Percentiles rank a stretch among this genome's conserved stretches.
These are phyloP conservation scores for Anastrepha ludens DNA, from an alignment of 1,140 invertebrate genomes.

Conservation along the genomic window DNA sequence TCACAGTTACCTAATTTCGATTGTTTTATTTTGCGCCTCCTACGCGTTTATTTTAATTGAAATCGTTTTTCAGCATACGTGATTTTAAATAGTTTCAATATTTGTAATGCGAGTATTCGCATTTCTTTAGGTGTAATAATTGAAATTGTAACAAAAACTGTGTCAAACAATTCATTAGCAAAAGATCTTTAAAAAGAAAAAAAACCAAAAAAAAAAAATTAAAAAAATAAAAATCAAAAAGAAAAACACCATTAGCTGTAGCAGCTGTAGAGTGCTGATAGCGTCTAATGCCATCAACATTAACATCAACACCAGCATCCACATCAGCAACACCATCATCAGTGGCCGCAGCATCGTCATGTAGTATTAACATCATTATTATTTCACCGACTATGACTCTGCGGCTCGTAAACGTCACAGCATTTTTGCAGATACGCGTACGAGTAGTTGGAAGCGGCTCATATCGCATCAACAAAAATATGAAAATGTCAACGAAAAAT, in stretches of 20 bases:
- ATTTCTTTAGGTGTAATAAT: conserved; percentile 30
- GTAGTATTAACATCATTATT: background rate
- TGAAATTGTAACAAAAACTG: conserved; percentile 32
- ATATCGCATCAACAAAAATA: conserved; percentile 33
- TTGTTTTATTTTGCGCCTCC: background rate
- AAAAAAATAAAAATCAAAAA: background rate
- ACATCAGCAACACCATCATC: conserved; percentile 51
- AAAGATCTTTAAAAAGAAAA: background rate
- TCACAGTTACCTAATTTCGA: background rate
- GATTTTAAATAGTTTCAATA: conserved; percentile 14
- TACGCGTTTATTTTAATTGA: background rate
- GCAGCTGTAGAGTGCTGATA: conserved; percentile 2
- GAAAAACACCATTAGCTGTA: background rate
- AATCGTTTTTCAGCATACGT: background rate
- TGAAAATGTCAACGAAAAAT: conserved; percentile 51
- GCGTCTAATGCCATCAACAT: conserved; percentile 26
- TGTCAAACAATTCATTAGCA: conserved; percentile 51
- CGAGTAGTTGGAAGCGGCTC: background rate
- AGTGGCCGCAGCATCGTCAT: background rate
- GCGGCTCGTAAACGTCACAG: conserved; percentile 3
- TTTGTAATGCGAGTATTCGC: background rate
- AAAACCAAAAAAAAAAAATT: background rate
- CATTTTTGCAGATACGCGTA: background rate
- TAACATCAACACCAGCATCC: background rate
- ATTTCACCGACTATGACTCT: background rate